Percentiles rank a stretch among this genome's conserved stretches.
phyloP scores from a whole-genome alignment of 2,113 vertebrate genomes.

The Semnornis frantzii region DNA sequence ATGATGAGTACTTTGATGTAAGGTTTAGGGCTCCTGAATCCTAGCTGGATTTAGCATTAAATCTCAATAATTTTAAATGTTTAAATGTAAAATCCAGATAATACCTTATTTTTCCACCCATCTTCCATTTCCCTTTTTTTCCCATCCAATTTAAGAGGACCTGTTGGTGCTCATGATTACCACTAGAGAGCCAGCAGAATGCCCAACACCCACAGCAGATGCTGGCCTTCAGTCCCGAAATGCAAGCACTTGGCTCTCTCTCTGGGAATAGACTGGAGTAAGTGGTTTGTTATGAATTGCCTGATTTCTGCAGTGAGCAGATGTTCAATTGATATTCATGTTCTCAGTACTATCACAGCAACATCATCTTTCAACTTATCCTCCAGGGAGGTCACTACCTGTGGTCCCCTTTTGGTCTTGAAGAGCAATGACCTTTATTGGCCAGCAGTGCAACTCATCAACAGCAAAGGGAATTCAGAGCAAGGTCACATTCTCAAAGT shows the following conservation, averaged over 20 bases:
- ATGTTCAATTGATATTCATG: background rate
- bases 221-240: background rate
- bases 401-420: background rate
- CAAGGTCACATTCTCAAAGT: background rate
- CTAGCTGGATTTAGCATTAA: background rate
- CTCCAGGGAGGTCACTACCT: background rate
- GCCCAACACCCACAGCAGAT: background rate
- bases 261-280: background rate
- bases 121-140: background rate
- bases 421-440: background rate
- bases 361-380: background rate
- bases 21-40: background rate
- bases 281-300: background rate
- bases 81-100: background rate
- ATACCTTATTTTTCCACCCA: background rate
- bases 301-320: background rate
- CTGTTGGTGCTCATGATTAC: background rate
- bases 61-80: background rate
- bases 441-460: background rate
- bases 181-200: background rate
- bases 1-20: background rate
- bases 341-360: background rate
- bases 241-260: background rate
- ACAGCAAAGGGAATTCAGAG: background rate
- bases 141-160: background rate